Conservation (phyloP, 2,113 vertebrate genomes). For the Indicator maculatus region DNA sequence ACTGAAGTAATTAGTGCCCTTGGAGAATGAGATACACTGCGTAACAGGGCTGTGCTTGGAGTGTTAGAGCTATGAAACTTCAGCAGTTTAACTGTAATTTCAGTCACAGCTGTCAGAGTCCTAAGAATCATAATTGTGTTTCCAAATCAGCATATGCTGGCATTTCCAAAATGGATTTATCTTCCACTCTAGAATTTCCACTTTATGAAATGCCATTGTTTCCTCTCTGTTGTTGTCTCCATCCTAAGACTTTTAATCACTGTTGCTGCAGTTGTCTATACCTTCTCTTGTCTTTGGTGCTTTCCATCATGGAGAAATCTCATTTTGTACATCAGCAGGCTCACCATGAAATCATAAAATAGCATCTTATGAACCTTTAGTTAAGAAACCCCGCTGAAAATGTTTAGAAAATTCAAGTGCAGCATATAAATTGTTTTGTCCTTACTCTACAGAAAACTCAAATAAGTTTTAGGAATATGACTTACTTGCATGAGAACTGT, state of each 20-base stretch:
- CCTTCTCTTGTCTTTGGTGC: background rate
- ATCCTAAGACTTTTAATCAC: background rate
- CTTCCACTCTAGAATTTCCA: background rate
- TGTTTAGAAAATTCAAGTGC: background rate
- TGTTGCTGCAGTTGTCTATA: background rate
- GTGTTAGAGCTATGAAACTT: background rate
- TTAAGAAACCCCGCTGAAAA: background rate
- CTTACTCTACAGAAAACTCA: background rate
- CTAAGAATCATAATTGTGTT: conserved; percentile 26
- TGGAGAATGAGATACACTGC: background rate
- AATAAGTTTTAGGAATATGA: background rate
- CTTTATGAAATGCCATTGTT: conserved; percentile 13
- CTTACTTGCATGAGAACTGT: background rate
- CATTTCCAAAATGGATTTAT: conserved; percentile 28
- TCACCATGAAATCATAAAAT: background rate
- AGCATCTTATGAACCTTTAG: background rate
- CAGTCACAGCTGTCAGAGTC: conserved; percentile 8
- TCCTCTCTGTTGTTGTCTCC: background rate
- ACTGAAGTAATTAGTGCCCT: background rate
- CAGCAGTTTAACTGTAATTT: background rate
- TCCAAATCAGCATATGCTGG: conserved; percentile 34
- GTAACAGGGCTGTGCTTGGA: background rate
- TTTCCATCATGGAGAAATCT: background rate
- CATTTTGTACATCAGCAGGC: background rate
- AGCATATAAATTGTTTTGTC: background rate